Conservation (phyloP, 1,140 invertebrate genomes). For the Druon quercuslanigerum region DNA sequence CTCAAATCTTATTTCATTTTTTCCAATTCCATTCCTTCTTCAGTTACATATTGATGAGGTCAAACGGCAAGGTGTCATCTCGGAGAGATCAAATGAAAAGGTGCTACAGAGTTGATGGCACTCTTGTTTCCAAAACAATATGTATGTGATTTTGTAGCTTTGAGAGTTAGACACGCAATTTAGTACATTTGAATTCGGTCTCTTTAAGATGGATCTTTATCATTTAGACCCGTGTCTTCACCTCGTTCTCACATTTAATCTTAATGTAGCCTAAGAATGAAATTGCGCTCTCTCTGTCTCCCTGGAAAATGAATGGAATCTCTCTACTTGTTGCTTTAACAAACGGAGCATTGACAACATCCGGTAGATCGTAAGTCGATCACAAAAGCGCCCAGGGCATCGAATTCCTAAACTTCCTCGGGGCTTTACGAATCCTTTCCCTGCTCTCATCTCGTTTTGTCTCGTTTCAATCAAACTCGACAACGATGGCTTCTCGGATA, state of each 20-base stretch:
- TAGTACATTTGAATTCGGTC: not conserved
- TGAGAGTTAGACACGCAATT: too few species aligned
- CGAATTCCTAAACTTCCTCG: slow-evolving; percentile 5
- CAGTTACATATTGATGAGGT: too few species aligned
- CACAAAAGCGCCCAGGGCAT: not conserved
- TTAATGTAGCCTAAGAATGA: too few species aligned
- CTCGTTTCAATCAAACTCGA: slow-evolving; percentile 25
- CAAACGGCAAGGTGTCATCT: too few species aligned
- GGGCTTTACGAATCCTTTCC: slow-evolving; percentile 2
- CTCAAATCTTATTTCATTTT: not conserved
- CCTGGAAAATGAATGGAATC: not conserved
- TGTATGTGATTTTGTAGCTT: too few species aligned
- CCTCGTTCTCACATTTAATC: too few species aligned
- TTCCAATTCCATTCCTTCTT: too few species aligned
- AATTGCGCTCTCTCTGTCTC: not conserved
- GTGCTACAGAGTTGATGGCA: too few species aligned
- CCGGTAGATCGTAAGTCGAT: not conserved
- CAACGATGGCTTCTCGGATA: slow-evolving; percentile 33
- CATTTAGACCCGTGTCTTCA: not conserved
- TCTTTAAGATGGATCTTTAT: not conserved
- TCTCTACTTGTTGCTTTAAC: too few species aligned
- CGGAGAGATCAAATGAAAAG: too few species aligned
- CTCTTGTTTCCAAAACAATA: too few species aligned
- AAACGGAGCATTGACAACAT: not conserved
- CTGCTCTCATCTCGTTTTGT: slow-evolving; percentile 1